Percentiles rank a stretch among this genome's conserved stretches.
These are phyloP conservation scores for Kuschelorhynchus macadamiae DNA, from an alignment of 2,888 invertebrate species.

Conservation along the genomic window DNA sequence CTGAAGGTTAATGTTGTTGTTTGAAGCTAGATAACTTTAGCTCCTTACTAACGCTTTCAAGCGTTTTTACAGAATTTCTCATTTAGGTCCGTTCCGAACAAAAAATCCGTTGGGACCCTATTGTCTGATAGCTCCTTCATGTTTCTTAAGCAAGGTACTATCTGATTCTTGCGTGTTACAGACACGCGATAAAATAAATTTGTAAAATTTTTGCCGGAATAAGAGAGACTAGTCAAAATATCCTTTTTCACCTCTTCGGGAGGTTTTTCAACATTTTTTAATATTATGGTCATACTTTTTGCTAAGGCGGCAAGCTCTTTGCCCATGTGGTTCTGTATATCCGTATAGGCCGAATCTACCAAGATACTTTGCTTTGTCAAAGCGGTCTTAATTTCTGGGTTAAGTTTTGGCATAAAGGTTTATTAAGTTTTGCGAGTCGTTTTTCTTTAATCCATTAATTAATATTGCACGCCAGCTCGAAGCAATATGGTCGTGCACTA, in stretches of 20 bases:
- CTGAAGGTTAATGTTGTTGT: neutral
- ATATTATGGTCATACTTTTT: neutral
- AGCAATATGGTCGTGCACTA: neutral
- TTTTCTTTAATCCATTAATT: neutral
- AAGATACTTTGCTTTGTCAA: no score
- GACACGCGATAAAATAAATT: no score
- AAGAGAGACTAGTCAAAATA: no score
- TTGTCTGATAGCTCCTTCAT: slow-evolving; percentile 29
- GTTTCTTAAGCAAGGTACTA: slow-evolving; percentile 6
- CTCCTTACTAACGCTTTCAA: slow-evolving; percentile 22
- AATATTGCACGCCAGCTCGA: neutral
- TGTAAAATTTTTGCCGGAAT: no score
- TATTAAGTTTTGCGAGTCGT: neutral
- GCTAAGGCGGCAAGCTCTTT: neutral
- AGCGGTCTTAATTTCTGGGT: slow-evolving; percentile 6
- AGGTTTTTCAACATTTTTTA: no score
- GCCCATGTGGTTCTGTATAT: neutral
- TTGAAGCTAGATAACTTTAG: neutral
- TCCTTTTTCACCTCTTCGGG: no score
- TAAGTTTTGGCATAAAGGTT: neutral
- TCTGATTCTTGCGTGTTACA: no score
- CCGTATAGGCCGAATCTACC: neutral
- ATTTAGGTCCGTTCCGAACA: slow-evolving; percentile 35
- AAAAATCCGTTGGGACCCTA: slow-evolving; percentile 13
- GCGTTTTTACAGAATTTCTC: slow-evolving; percentile 18